These are phyloP conservation scores for Lycaena phlaeas DNA, from an alignment of 2,888 invertebrate genomes.

Conservation along the genomic window DNA sequence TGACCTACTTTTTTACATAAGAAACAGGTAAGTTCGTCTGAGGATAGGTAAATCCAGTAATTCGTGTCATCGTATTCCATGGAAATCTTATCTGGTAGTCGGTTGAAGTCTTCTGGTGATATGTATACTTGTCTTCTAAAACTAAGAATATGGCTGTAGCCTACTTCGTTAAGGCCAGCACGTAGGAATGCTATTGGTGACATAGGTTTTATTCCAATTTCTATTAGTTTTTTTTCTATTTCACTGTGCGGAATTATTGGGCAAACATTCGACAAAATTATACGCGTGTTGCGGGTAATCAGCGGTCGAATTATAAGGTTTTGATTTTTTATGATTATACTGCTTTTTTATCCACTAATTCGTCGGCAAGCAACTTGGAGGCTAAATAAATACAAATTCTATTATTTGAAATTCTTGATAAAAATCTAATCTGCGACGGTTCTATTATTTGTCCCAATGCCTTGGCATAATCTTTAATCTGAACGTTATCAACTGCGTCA, in stretches of 20 bases:
- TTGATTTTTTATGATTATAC: neutral
- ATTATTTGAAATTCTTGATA: constrained; percentile 13
- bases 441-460: constrained; percentile 11
- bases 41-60: neutral
- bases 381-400: constrained; percentile 11
- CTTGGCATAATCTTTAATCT: constrained; percentile 10
- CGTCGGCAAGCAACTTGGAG: constrained; percentile 4
- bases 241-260: neutral
- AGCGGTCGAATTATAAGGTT: constrained; percentile 5
- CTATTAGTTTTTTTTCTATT: neutral
- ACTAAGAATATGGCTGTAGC: neutral
- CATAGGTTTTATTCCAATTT: neutral
- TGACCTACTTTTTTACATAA: neutral
- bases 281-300: constrained; percentile 4
- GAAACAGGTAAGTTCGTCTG: neutral
- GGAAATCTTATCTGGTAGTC: neutral
- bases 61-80: neutral
- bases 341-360: constrained; percentile 1
- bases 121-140: neutral
- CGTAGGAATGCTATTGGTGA: neutral
- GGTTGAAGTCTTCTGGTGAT: neutral
- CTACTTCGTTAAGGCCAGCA: neutral
- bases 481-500: constrained; percentile 11
- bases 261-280: constrained; percentile 1
- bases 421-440: constrained; percentile 10